Base-by-base conservation (phyloP, 2,888 invertebrate species). In the Chalcis sispes region DNA sequence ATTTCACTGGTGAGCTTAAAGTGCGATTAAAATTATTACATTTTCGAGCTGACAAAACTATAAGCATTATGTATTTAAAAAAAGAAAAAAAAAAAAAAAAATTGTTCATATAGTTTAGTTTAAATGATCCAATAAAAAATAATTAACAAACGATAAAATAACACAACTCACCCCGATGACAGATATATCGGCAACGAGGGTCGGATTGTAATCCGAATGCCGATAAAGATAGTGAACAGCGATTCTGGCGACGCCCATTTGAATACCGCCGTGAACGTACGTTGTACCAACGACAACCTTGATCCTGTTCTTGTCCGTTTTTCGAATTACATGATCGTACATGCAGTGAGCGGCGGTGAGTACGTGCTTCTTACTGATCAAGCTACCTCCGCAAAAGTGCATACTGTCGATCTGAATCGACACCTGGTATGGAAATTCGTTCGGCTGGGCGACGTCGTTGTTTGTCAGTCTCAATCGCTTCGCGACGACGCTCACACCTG, bases 311-410 rank as follows among this genome's bases (percentile, higher is more conserved):
- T 67, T 67, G 20, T 32, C 23, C 2, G 7, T n/a, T 29, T 23
- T 48, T 20, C 20, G 0, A 0, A 13, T 1, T 10, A 54, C 18
- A 4, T 54, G 15, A 18, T 25, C 25, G n/a, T 54, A 15, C 7
- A 27, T 25, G 48, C 85, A 85, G 42, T 83, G 82, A 7, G 85
- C 85, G 52, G 85, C 84, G 2, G 85, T 85, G 23, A 85, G 20
- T 4, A 85, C 69, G 71, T 81, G 81, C 4, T 58, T 56, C 0
- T 67, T 70, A 18, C 56, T 67, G 29, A 85, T 80, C 23, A 85
- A 80, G 1, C 82, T 69, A 29, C 85, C 82, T 4, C 85, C 85
- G 65, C 85, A 85, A 32, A 81, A 32, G 48, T 83, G 85, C 0
- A 3, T 1, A 1, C 77, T 77, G 4, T 72, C 40, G 0, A 46